Conservation (phyloP, 2,113 vertebrate species). For the Corythornis vintsioides region DNA sequence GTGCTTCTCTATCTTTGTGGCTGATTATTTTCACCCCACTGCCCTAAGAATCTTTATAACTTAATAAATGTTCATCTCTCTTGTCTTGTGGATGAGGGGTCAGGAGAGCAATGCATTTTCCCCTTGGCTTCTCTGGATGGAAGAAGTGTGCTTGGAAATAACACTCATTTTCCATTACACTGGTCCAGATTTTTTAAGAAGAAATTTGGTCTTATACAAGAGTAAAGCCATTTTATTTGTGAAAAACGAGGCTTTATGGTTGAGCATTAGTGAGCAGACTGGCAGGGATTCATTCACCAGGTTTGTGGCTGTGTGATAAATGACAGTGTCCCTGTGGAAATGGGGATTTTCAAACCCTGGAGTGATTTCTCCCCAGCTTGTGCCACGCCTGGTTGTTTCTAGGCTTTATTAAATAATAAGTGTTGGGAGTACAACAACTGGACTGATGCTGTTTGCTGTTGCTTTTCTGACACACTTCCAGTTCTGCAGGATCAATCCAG, state of each 20-base stretch:
- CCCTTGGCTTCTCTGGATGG: constrained; percentile 4
- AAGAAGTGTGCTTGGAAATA: constrained; percentile 19
- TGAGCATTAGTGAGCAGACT: background rate
- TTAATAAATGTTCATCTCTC: background rate
- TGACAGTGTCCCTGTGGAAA: background rate
- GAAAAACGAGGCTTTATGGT: background rate
- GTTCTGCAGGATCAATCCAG: background rate
- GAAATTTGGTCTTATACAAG: background rate
- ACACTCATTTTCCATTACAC: background rate
- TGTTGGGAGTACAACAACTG: background rate
- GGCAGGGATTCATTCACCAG: background rate
- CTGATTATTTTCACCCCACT: background rate
- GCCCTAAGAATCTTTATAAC: background rate
- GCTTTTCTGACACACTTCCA: constrained; percentile 11
- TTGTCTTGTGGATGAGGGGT: background rate
- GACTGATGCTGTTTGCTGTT: background rate
- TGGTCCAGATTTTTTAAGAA: background rate
- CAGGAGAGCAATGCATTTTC: background rate
- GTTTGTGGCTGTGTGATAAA: background rate
- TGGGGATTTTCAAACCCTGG: background rate
- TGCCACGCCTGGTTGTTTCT: background rate
- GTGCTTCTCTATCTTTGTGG: background rate
- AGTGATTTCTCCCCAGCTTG: background rate
- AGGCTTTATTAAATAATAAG: background rate
- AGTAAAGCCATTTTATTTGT: constrained; percentile 7